phyloP scores from a whole-genome alignment of 2,113 vertebrate species.

The Bujurquina vittata region DNA sequence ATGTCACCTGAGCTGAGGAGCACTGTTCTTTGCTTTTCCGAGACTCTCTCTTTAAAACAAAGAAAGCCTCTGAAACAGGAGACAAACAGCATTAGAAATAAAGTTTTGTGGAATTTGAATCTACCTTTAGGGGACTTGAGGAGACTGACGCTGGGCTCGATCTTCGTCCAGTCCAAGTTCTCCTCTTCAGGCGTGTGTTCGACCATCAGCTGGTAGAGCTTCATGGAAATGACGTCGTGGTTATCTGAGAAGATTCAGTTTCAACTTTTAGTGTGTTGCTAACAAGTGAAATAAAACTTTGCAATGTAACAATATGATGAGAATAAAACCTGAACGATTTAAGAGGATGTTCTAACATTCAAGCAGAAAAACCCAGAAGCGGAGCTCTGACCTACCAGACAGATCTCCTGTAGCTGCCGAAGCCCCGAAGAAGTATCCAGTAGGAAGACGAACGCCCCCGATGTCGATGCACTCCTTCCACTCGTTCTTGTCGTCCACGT shows the following conservation, averaged over 20 bases:
- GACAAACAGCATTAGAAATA: not conserved
- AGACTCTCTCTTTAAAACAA: no score
- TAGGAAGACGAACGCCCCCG: slow-evolving; percentile 93
- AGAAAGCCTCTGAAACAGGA: no score
- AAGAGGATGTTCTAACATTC: no score
- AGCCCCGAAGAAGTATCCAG: slow-evolving; percentile 95
- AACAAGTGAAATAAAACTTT: no score
- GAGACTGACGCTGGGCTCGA: slow-evolving; percentile 94
- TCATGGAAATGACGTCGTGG: slow-evolving; percentile 98
- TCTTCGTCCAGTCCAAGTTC: slow-evolving; percentile 95
- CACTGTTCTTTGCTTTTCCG: not conserved
- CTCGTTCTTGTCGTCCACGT: slow-evolving; percentile 93
- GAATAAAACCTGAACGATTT: no score
- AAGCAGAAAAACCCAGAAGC: no score
- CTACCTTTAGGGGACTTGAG: slow-evolving; percentile 97
- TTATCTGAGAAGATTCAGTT: slow-evolving; percentile 84
- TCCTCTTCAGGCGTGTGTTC: slow-evolving; percentile 94
- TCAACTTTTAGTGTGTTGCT: no score
- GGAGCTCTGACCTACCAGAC: slow-evolving; percentile 82
- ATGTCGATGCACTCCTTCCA: slow-evolving; percentile 99
- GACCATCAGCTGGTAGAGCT: slow-evolving; percentile 98
- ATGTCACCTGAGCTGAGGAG: no score
- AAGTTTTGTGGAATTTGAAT: not conserved
- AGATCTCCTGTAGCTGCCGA: slow-evolving; percentile 97
- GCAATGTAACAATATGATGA: no score